Evolutionary conservation across 2,113 vertebrate species (phyloP).

Genomic region (Oreamnos americanus): DNA sequence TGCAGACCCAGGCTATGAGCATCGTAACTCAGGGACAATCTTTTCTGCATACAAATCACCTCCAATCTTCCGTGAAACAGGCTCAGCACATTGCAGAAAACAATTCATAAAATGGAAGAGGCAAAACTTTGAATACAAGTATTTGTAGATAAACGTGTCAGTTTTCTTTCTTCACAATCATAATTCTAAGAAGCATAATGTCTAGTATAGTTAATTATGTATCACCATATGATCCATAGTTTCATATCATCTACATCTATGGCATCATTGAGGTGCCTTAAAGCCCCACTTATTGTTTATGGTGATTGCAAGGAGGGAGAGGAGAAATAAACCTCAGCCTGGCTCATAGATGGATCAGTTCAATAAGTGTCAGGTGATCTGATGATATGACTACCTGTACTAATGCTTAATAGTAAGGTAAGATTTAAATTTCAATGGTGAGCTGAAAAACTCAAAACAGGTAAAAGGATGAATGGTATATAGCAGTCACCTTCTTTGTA

Average conservation of each 20-base stretch:
- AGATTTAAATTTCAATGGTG: not conserved
- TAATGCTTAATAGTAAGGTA: not conserved
- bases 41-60: not conserved
- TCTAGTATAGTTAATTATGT: not conserved
- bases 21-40: not conserved
- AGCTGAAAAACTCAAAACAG: not conserved
- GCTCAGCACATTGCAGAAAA: not conserved
- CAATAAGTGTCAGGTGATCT: not conserved
- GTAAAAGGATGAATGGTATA: not conserved
- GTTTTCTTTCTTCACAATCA: not conserved
- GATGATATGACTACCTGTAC: no score
- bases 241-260: not conserved
- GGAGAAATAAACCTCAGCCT: not conserved
- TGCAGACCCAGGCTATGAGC: not conserved
- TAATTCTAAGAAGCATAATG: not conserved
- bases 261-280: not conserved
- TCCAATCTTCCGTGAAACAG: not conserved
- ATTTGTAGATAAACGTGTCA: not conserved
- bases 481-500: not conserved
- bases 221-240: not conserved
- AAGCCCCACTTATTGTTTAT: not conserved
- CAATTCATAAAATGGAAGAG: not conserved
- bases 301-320: rapidly evolving
- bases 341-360: not conserved
- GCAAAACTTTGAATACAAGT: not conserved